Evolutionary conservation across 2,797 vertebrate species (phyloP), one percentile per base, ranked within the genome.

Genomic region (Eulemur mongoz): DNA sequence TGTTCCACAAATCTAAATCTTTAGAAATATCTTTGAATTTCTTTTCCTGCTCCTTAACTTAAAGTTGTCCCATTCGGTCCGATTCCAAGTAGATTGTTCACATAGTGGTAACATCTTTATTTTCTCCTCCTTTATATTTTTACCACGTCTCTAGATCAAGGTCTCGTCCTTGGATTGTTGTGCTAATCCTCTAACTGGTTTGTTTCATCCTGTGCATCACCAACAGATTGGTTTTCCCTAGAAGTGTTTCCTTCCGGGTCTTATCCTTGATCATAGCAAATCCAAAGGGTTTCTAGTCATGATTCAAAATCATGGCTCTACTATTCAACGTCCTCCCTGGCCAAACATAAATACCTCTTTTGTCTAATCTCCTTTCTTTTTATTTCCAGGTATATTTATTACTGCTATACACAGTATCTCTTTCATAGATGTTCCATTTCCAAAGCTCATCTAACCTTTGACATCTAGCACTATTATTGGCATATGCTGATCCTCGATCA

Each of bases 1-100:
- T 84, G 1, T 25, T 54, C 78, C 3, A 65, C 22, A 78, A 82
- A 90, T 93, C 78, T 30, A 75, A 91, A 76, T 4, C 1, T 20
- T 88, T 32, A 84, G n/a, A 90, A 81, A 84, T 90, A 45, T 18
- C 2, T 79, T 76, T 57, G 10, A 52, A 83, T 65, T 79, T 48
- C 2, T 32, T 72, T 27, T 76, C 25, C 1, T 8, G 4, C 7
- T 65, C 43, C 2, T 59, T 94, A 83, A 83, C 14, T 89, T 89
- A 65, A 73, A n/a, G 15, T 75, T 63, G 48, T 7, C 22, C 48
- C 40, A 30, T 88, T 45, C 72, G 11, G 4, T 57, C 23, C 81
- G 90, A 88, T 15, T 81, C 7, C 45, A 48, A 32, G 15, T 57
- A 32, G 7, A 59, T 25, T 35, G 70, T 59, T 88, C n/a, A 78